Evolutionary conservation across 2,888 invertebrate species (phyloP).

Genomic region (Stenodera caucasica): DNA sequence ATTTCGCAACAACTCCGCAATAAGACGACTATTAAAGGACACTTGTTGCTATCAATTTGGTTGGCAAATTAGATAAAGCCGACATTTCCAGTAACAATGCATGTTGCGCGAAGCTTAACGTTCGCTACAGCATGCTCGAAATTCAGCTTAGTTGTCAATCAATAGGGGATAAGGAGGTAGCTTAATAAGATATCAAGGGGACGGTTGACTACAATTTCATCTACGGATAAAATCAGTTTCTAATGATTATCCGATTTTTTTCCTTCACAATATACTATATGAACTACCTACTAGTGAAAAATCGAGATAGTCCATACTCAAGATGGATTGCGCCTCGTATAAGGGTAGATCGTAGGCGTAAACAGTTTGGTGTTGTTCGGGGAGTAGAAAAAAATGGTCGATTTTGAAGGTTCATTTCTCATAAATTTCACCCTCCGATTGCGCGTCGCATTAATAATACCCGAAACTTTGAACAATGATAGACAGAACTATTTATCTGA

Average conservation of each 20-base stretch:
- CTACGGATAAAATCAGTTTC: conserved; percentile 8
- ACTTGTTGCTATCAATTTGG: conserved; percentile 53
- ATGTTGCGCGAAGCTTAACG: conserved; percentile 15
- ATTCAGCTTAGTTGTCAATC: conserved; percentile 30
- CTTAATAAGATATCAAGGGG: conserved; percentile 28
- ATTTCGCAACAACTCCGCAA: conserved; percentile 31
- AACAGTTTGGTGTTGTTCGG: conserved; percentile 38
- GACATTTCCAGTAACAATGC: conserved; percentile 44
- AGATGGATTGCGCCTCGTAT: conserved; percentile 22
- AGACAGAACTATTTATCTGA: conserved; percentile 54
- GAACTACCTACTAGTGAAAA: no score
- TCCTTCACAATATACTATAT: not conserved
- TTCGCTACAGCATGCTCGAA: conserved; percentile 18
- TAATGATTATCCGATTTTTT: no score
- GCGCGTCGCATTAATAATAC: conserved; percentile 50
- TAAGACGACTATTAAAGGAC: conserved; percentile 47
- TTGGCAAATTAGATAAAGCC: conserved; percentile 51
- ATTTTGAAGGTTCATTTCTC: conserved; percentile 56
- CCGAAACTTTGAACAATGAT: conserved; percentile 51
- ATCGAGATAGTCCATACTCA: conserved; percentile 21
- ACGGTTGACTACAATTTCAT: conserved; percentile 6
- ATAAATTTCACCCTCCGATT: conserved; percentile 53
- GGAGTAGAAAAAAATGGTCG: conserved; percentile 32
- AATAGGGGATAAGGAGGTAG: conserved; percentile 17
- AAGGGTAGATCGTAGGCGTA: conserved; percentile 36